Percentiles rank a stretch among this genome's conserved stretches.
phyloP scores from a whole-genome alignment of 2,113 vertebrate species.

The Crotophaga sulcirostris region DNA sequence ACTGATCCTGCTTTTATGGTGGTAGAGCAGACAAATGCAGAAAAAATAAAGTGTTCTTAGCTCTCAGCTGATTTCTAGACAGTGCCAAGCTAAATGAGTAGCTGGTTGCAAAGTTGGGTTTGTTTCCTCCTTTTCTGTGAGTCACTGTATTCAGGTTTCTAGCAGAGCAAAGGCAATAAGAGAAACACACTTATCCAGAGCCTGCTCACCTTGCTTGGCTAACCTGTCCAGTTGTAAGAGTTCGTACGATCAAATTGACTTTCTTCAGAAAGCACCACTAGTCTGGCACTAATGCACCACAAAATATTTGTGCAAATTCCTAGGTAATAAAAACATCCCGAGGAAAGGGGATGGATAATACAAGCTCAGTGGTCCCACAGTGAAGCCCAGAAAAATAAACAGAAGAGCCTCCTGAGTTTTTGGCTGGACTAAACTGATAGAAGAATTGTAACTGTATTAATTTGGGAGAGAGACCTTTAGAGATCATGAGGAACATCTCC shows the following conservation, averaged over 20 bases:
- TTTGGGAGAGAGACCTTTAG: background rate
- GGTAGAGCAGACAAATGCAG: background rate
- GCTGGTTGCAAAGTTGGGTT: background rate
- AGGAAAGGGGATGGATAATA: background rate
- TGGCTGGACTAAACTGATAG: background rate
- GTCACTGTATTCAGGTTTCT: background rate
- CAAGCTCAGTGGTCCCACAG: background rate
- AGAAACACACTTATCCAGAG: background rate
- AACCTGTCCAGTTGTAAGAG: slow-evolving; percentile 1
- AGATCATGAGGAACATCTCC: background rate
- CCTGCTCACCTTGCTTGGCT: slow-evolving; percentile 41
- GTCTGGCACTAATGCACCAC: background rate
- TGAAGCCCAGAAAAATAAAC: background rate
- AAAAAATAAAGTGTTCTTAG: background rate
- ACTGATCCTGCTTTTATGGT: slow-evolving; percentile 5
- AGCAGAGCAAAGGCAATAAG: background rate
- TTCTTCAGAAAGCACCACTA: background rate
- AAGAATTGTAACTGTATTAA: background rate
- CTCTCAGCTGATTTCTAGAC: background rate
- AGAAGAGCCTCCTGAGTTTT: background rate
- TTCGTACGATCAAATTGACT: background rate
- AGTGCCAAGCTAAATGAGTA: background rate
- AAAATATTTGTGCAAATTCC: slow-evolving; percentile 22
- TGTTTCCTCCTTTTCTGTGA: slow-evolving; percentile 12
- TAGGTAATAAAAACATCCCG: background rate